Base-by-base conservation (phyloP, 2,888 invertebrate genomes). In the Callinectes sapidus region DNA sequence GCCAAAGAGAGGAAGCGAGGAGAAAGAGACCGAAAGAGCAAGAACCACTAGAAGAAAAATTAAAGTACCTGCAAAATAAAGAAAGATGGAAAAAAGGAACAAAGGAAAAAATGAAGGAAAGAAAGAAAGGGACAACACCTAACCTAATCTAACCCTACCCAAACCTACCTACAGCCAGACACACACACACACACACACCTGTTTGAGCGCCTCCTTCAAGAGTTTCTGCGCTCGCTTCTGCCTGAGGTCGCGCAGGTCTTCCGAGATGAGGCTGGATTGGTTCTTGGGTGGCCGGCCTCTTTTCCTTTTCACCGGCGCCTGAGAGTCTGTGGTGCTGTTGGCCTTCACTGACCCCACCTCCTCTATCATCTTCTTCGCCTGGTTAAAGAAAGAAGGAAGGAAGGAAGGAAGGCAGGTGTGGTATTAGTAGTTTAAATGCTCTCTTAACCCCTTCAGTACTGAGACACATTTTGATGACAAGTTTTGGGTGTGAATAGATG, bases 201-300 rank as follows among this genome's bases (percentile, higher is more conserved):
- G 96, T n/a, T 96, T 95, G 94, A 96, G 96, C 55, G 96, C 96
- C 95, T 96, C 96, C 95, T 96, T 96, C 89, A 96, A 94, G 28
- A 96, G 95, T 94, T 96, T 96, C 87, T 96, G 95, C 54, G 96
- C 96, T 95, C 96, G 96, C 54, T 93, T 93, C 77, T 93, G 93
- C 23, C 91, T 91, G n/a, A 94, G 92, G 85, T 93, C 94, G 16
- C 94, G 94, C 42, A 95, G 91, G 39, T 94, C 94, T 85, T 95
- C 93, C 1, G 93, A 93, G 28, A 81, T 90, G 95, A 95, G 92
- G 95, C 95, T 94, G 95, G 95, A 92, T 95, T 95, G 89, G 95
- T 95, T 93, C 95, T 95, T 87, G 95, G 95, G 94, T 95, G 95
- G 87, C 95, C 95, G 90, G 95, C 94, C 88, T 95, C 90, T 92